phyloP scores from a whole-genome alignment of 2,888 invertebrate genomes.

The Meteorus colon region DNA sequence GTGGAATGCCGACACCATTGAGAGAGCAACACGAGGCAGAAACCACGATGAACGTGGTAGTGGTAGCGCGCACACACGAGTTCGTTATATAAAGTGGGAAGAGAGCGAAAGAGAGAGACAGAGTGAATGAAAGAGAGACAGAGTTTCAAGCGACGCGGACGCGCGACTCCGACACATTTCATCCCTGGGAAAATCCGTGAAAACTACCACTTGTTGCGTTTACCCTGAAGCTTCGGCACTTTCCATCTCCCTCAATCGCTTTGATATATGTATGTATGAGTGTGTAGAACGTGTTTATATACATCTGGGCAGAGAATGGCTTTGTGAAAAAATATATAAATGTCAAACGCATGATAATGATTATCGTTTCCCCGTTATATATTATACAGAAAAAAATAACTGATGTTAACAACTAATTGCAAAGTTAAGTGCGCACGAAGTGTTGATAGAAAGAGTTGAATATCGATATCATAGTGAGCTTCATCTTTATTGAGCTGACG shows the following conservation, averaged over 20 bases:
- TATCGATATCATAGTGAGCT: too few species aligned
- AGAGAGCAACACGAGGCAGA: constrained; percentile 4
- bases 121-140: constrained; percentile 30
- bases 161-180: constrained; percentile 60
- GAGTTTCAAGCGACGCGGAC: constrained; percentile 6
- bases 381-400: too few species aligned
- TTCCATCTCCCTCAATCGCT: constrained; percentile 39
- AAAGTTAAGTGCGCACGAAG: too few species aligned
- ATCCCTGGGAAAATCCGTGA: constrained; percentile 72
- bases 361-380: neutral
- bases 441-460: too few species aligned
- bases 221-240: constrained; percentile 53
- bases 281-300: constrained; percentile 29
- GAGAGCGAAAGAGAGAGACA: neutral
- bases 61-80: constrained; percentile 1
- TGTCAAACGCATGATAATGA: constrained; percentile 17
- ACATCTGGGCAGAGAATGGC: neutral
- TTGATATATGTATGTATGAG: constrained; percentile 35
- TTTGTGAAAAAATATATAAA: neutral
- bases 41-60: constrained; percentile 13
- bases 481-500: too few species aligned
- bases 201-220: constrained; percentile 73
- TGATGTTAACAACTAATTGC: too few species aligned
- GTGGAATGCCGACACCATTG: constrained; percentile 12
- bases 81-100: constrained; percentile 5